A percentile compares a stretch with the other conserved stretches of the same genome.
Evolutionary conservation across 2,113 vertebrate species (phyloP).

Genomic region (Ptilonorhynchus violaceus): DNA sequence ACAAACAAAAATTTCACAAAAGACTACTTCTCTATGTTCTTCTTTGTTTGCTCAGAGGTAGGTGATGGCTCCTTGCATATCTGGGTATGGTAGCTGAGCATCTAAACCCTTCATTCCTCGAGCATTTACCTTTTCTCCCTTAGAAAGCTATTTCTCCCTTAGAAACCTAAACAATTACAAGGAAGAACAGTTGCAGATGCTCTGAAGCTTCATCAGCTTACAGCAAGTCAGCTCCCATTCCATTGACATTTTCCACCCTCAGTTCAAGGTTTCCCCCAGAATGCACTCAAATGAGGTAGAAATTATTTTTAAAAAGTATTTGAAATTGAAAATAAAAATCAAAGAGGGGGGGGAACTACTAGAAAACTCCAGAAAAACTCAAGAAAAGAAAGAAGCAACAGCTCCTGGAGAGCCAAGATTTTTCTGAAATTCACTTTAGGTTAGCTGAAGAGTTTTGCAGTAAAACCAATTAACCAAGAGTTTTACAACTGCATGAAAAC

Average conservation of each 20-base stretch:
- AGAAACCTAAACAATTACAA: neutral
- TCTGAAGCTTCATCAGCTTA: neutral
- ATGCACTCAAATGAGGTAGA: neutral
- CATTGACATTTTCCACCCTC: neutral
- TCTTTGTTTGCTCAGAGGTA: neutral
- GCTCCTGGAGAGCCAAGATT: neutral
- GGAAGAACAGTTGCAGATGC: neutral
- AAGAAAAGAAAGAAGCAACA: neutral
- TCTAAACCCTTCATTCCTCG: neutral
- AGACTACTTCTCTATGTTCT: neutral
- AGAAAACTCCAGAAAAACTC: neutral
- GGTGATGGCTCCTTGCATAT: neutral
- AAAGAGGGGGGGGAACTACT: rapidly evolving
- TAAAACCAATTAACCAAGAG: neutral
- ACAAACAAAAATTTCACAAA: neutral
- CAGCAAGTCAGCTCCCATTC: neutral
- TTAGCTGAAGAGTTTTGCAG: neutral
- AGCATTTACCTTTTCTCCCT: neutral
- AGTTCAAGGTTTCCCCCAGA: neutral
- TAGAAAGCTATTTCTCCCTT: neutral
- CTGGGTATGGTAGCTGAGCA: neutral
- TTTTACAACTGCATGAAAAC: neutral
- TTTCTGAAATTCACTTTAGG: neutral
- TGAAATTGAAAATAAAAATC: neutral
- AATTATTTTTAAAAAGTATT: neutral